Evolutionary conservation across 2,888 invertebrate genomes (phyloP).

Genomic region (Scrobipalpa costella): DNA sequence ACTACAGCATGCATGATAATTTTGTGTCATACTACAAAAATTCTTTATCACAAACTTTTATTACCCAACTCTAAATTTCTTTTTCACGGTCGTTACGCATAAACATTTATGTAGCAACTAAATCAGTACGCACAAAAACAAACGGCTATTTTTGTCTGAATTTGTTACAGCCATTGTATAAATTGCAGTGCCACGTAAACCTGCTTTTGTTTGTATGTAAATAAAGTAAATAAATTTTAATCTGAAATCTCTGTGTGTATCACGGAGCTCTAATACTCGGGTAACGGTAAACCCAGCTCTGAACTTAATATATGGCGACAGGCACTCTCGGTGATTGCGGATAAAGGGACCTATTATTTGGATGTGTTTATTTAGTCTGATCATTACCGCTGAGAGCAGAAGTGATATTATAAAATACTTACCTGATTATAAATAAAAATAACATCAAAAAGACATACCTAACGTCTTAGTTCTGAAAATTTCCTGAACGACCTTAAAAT

Average conservation of each 20-base stretch:
- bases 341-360: conserved; percentile 36
- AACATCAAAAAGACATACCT: background rate
- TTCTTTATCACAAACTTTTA: background rate
- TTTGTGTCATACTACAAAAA: no score
- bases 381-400: background rate
- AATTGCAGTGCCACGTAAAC: conserved; percentile 6
- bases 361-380: conserved; percentile 13
- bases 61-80: background rate
- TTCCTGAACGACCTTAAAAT: no score
- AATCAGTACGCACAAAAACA: background rate
- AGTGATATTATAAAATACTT: background rate
- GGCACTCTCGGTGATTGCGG: conserved; percentile 73
- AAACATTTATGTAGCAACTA: background rate
- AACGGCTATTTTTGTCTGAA: background rate
- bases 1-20: no score
- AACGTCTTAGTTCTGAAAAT: no score
- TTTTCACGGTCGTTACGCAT: background rate
- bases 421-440: background rate
- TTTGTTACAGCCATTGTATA: conserved; percentile 1
- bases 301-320: conserved; percentile 73
- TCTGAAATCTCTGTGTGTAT: conserved; percentile 45
- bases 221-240: conserved; percentile 40
- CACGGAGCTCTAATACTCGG: conserved; percentile 48
- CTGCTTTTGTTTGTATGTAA: conserved; percentile 23
- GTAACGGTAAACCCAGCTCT: conserved; percentile 52